Evolutionary conservation across 2,888 invertebrate species (phyloP).

Genomic region (Willowsia nigromaculata): DNA sequence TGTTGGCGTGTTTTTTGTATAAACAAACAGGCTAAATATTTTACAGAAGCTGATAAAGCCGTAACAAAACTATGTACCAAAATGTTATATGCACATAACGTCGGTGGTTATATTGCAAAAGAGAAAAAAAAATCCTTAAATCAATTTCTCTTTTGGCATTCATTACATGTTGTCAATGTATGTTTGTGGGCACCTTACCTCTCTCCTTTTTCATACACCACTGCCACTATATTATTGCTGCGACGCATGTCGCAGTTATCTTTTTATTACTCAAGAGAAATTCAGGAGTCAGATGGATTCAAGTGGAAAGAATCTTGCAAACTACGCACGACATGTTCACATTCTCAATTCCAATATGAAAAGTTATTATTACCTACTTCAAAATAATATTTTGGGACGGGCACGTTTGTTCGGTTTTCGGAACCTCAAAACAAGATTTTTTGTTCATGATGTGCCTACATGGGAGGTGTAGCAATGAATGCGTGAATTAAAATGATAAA

Average conservation of each 20-base stretch:
- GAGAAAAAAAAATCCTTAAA: constrained; percentile 47
- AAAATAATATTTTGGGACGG: background rate
- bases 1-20: no score
- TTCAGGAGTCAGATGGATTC: background rate
- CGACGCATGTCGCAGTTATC: constrained; percentile 40
- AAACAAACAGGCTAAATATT: no score
- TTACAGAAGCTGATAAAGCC: background rate
- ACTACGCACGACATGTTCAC: constrained; percentile 65
- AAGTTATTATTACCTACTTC: background rate
- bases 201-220: background rate
- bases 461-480: background rate
- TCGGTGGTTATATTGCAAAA: constrained; percentile 48
- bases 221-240: background rate
- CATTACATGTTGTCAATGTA: constrained; percentile 40
- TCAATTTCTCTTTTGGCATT: constrained; percentile 52
- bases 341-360: constrained; percentile 24
- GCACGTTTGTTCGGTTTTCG: background rate
- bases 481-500: constrained; percentile 47
- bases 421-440: background rate
- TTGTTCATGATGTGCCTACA: constrained; percentile 1
- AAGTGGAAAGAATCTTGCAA: background rate
- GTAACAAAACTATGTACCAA: no score
- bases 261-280: constrained; percentile 64
- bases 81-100: constrained; percentile 1
- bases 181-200: no score